Percentiles rank a stretch among this genome's conserved stretches.
These are phyloP conservation scores for Liasis olivaceus DNA, from an alignment of 2,797 vertebrate species.

Conservation along the genomic window DNA sequence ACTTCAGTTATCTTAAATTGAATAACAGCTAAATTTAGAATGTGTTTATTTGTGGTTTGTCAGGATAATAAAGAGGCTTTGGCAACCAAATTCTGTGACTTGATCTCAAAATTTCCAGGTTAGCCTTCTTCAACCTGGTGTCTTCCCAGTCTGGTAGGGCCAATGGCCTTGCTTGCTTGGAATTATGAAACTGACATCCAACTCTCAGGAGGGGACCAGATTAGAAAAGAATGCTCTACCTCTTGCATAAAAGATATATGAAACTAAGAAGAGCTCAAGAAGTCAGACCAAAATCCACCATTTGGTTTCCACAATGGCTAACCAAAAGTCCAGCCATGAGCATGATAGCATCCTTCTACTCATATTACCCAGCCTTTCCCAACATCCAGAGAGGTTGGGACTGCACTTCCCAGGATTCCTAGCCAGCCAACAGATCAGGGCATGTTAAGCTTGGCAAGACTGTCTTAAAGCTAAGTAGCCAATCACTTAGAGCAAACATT, in stretches of 20 bases:
- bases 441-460: neutral
- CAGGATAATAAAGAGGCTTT: conserved; percentile 23
- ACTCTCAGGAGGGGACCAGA: neutral
- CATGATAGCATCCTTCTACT: neutral
- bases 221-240: neutral
- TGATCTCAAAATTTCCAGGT: neutral
- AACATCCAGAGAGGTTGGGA: neutral
- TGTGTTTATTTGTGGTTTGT: neutral
- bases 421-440: neutral
- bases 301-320: neutral
- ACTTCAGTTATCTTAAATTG: neutral
- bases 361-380: neutral
- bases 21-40: conserved; percentile 16
- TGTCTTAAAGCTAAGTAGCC: neutral
- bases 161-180: neutral
- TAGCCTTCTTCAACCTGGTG: neutral
- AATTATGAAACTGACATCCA: neutral
- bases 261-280: neutral
- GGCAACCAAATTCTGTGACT: neutral
- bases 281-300: neutral
- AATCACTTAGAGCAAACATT: neutral
- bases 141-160: neutral
- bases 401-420: neutral
- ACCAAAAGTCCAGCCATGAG: neutral
- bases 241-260: neutral